Conservation (phyloP, 2,113 vertebrate genomes). For the Lates calcarifer region DNA sequence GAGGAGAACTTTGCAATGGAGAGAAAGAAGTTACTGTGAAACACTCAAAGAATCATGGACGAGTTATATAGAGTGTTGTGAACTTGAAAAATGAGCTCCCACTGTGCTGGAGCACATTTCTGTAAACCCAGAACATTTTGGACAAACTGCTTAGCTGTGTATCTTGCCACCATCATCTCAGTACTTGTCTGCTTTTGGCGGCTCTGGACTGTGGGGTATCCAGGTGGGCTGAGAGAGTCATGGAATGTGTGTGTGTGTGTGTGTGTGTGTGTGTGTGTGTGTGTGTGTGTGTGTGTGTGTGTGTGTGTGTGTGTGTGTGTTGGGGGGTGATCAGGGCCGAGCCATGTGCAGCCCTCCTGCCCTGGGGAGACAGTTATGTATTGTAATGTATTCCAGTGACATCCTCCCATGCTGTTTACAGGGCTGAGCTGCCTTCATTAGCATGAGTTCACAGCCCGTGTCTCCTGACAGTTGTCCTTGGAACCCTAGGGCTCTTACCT, state of each 20-base stretch:
- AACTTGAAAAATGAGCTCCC: constrained; percentile 29
- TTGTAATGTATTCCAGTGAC: constrained; percentile 88
- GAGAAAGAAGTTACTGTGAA: neutral
- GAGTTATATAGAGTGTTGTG: neutral
- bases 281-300: neutral
- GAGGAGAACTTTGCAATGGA: neutral
- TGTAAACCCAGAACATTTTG: constrained; percentile 8
- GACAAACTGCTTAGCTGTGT: constrained; percentile 16
- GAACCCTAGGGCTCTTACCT: constrained; percentile 80
- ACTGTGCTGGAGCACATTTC: constrained; percentile 18
- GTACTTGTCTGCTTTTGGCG: constrained; percentile 42
- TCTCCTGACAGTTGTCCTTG: constrained; percentile 88
- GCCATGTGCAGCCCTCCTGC: constrained; percentile 74
- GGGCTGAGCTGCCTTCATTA: constrained; percentile 86
- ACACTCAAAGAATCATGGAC: neutral
- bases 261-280: no score
- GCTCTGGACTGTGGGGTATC: constrained; percentile 47
- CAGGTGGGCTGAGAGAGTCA: constrained; percentile 67
- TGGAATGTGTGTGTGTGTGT: constrained; percentile 16
- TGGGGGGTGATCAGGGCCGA: constrained; percentile 40
- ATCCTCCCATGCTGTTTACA: constrained; percentile 87
- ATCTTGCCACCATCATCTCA: constrained; percentile 33
- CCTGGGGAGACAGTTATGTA: constrained; percentile 86
- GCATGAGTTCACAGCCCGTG: constrained; percentile 84
- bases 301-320: constrained; percentile 14